Evolutionary conservation across 2,888 invertebrate genomes (phyloP).

Genomic region (Leucoma salicis): DNA sequence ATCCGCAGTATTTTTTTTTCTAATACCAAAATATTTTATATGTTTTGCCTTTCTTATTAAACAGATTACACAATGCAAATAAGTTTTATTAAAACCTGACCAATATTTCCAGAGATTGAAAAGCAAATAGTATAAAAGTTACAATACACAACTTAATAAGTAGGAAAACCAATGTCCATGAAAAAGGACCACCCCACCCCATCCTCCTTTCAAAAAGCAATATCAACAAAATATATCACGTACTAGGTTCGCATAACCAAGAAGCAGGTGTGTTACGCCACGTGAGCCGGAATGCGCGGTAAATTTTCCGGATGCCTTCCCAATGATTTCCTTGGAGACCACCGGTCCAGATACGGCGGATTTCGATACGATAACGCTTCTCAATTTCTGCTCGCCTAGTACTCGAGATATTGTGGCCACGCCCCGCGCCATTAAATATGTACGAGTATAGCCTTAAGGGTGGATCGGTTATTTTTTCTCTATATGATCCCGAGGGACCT

Average conservation of each 20-base stretch:
- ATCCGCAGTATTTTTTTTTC: too few relatives aligned
- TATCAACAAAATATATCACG: constrained; percentile 69
- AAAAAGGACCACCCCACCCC: constrained; percentile 25
- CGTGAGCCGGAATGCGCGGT: constrained; percentile 79
- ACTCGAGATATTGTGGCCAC: constrained; percentile 65
- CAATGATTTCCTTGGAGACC: constrained; percentile 90
- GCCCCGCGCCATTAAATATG: constrained; percentile 70
- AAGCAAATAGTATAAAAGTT: too few relatives aligned
- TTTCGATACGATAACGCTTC: constrained; percentile 81
- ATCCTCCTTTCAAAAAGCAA: constrained; percentile 40
- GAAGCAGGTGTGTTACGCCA: constrained; percentile 75
- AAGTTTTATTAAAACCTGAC: too few relatives aligned
- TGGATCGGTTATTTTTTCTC: constrained; percentile 38
- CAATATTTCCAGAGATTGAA: too few relatives aligned
- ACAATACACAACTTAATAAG: constrained; percentile 15
- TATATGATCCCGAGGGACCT: constrained; percentile 55
- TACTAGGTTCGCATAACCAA: constrained; percentile 66
- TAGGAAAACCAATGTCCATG: constrained; percentile 20
- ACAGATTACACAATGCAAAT: too few relatives aligned
- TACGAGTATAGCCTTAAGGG: constrained; percentile 40
- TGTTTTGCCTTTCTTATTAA: too few relatives aligned
- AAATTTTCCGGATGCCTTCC: constrained; percentile 87
- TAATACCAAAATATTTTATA: too few relatives aligned
- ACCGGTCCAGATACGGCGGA: constrained; percentile 79
- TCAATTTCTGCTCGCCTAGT: constrained; percentile 72